Conservation (phyloP, 2,888 invertebrate genomes). For the Xanthia icteritia region DNA sequence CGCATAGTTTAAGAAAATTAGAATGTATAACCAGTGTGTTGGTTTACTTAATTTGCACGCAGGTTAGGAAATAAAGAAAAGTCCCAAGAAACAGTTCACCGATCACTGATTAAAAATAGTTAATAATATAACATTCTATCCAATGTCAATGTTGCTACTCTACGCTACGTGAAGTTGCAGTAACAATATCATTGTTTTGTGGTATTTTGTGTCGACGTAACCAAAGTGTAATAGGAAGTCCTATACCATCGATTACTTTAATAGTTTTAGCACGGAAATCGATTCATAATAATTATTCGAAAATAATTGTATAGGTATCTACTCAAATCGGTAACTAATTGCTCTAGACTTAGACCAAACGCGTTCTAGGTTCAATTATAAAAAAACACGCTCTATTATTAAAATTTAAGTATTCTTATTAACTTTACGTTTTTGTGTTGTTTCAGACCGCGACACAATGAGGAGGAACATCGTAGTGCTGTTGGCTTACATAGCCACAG, state of each 20-base stretch:
- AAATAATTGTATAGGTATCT: constrained; percentile 15
- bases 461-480: constrained; percentile 73
- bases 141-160: constrained; percentile 53
- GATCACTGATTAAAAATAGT: constrained; percentile 20
- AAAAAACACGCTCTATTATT: background rate
- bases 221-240: constrained; percentile 34
- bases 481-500: constrained; percentile 78
- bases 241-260: constrained; percentile 27
- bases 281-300: constrained; percentile 20
- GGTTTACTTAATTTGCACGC: background rate
- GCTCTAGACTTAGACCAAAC: background rate
- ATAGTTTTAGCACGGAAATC: constrained; percentile 43
- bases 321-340: constrained; percentile 13
- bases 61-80: constrained; percentile 24
- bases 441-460: constrained; percentile 71
- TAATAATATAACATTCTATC: background rate
- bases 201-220: constrained; percentile 9
- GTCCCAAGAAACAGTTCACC: constrained; percentile 31
- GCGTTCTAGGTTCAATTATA: background rate
- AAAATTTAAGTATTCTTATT: background rate
- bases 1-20: background rate
- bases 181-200: constrained; percentile 22
- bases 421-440: constrained; percentile 12
- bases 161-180: constrained; percentile 9
- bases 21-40: constrained; percentile 6